A percentile compares a stretch with the other conserved stretches of the same genome.
These are phyloP conservation scores for Notolabrus celidotus DNA, from an alignment of 2,797 vertebrate species.

Conservation along the genomic window DNA sequence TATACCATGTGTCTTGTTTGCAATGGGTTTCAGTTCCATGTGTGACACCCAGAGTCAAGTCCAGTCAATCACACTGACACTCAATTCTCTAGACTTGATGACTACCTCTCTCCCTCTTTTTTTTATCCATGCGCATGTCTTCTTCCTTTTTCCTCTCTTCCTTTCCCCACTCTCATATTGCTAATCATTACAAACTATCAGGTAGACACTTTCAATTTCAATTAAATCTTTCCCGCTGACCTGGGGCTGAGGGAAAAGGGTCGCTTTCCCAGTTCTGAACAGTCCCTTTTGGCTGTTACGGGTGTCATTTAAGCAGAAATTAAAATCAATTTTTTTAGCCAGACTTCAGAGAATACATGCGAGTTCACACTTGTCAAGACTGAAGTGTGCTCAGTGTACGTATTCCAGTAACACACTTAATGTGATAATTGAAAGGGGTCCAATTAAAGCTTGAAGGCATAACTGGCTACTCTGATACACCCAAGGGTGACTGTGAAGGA, in stretches of 20 bases:
- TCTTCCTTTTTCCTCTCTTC: slow-evolving; percentile 79
- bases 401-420: slow-evolving; percentile 74
- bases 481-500: slow-evolving; percentile 64
- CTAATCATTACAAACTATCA: slow-evolving; percentile 88
- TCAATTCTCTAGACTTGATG: slow-evolving; percentile 71
- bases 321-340: slow-evolving; percentile 79
- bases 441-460: slow-evolving; percentile 77
- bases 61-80: slow-evolving; percentile 79
- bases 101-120: slow-evolving; percentile 63
- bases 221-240: slow-evolving; percentile 84
- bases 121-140: slow-evolving; percentile 64
- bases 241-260: slow-evolving; percentile 70
- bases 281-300: slow-evolving; percentile 60
- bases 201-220: slow-evolving; percentile 87
- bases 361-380: slow-evolving; percentile 66
- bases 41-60: slow-evolving; percentile 59
- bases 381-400: slow-evolving; percentile 65
- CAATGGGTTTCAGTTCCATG: slow-evolving; percentile 52
- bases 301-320: slow-evolving; percentile 79
- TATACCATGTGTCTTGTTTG: slow-evolving; percentile 47
- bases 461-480: slow-evolving; percentile 63
- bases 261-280: slow-evolving; percentile 66
- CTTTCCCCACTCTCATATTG: slow-evolving; percentile 77
- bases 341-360: slow-evolving; percentile 71
- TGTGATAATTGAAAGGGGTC: slow-evolving; percentile 82